Base-by-base conservation (phyloP, 1,140 invertebrate species). In the Drosophila paulistorum region DNA sequence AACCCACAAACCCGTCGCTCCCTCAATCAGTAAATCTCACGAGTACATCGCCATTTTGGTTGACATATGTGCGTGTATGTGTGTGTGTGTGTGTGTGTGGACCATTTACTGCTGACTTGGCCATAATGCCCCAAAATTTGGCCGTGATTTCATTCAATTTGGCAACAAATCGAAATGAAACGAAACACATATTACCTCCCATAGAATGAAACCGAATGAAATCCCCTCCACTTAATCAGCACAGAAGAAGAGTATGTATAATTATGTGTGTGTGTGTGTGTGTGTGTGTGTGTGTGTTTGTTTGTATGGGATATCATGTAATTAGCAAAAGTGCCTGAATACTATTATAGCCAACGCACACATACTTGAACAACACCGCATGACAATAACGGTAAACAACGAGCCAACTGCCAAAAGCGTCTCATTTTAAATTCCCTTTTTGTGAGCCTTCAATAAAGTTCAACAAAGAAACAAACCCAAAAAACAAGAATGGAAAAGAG, bases 401-500 rank as follows among this genome's bases (percentile, higher is more conserved):
- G 58, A 35, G 55, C 13, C 57, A 59, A 59, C 35, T 59, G 57
- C 57, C 57, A 74, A 61, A 66, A 68, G 51, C 33, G 66, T 71
- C 81, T 83, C 76, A 83, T 83, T 83, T 51, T 83, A 84, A 83
- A 83, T 84, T 83, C 84, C 80, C 60, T 82, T 83, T 83, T 84
- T 74, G 61, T 64, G 59, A 59, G 57, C 57, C 35, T 59, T 37
- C 57, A 59, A 59, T 37, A 59, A 59, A 59, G 7, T 37, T 26
- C 2, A 60, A 35, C 35, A 14, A 60, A 14, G 7, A 30, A 7
- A 35, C 13, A 39, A 13, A 1, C 14, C 20, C 20, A 13, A 10
- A 13, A 10, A 55, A 55, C 51, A 26, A 39, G 3, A 11, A 2
- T 10, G 14, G 48, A 26, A 64, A 60, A 73, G 55, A 73, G 72